phyloP scores from a whole-genome alignment of 1,140 invertebrate genomes.

The Tenebrio molitor region DNA sequence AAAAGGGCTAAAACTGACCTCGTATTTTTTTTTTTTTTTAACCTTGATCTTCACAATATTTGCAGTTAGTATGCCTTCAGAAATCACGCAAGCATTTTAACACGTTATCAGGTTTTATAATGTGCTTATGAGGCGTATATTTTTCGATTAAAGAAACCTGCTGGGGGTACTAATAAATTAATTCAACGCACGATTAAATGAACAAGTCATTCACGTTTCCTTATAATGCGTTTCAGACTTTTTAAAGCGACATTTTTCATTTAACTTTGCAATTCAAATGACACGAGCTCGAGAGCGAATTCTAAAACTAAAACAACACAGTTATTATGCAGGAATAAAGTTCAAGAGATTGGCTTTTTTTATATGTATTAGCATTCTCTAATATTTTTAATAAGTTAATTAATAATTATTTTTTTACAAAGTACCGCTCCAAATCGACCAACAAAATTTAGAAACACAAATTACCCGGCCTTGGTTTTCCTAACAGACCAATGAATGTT shows the following conservation, averaged over 20 bases:
- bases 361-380: not conserved
- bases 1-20: not conserved
- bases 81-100: not conserved
- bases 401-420: not conserved
- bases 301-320: not conserved
- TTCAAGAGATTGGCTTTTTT: not conserved
- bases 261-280: not conserved
- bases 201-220: constrained; percentile 1
- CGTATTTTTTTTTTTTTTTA: not conserved
- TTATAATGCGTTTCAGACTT: constrained; percentile 1
- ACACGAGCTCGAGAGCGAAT: not conserved
- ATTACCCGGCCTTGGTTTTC: not conserved
- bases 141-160: not conserved
- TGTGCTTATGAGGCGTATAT: not conserved
- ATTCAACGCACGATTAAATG: not conserved
- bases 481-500: not conserved
- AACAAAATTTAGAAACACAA: not conserved
- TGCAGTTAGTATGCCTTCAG: not conserved
- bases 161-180: not conserved
- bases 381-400: not conserved
- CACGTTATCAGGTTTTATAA: constrained; percentile 1
- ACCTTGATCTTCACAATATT: constrained; percentile 1
- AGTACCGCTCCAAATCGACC: not conserved
- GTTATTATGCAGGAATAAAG: not conserved
- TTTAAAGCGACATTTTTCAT: not conserved